A percentile compares a stretch with the other conserved stretches of the same genome.
phyloP scores from a whole-genome alignment of 2,113 vertebrate genomes.

The Raja brachyura region DNA sequence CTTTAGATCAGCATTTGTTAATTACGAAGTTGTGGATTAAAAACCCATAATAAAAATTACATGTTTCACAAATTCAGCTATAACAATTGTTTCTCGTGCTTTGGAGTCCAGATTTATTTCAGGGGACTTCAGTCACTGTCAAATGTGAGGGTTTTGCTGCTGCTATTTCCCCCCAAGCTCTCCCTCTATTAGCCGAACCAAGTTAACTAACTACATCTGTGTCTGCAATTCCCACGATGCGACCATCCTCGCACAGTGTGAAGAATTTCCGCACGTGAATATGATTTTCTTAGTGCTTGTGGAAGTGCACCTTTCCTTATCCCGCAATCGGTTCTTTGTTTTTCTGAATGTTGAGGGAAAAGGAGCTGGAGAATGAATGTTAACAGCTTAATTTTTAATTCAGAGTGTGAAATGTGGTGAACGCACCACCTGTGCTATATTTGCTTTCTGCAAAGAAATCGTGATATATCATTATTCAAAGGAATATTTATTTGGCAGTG shows the following conservation, averaged over 20 bases:
- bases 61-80: not conserved
- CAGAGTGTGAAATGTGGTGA: not conserved
- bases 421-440: not conserved
- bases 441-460: not conserved
- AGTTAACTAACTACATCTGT: conserved; percentile 16
- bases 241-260: conserved; percentile 1
- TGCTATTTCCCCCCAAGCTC: conserved; percentile 13
- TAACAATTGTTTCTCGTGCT: not conserved
- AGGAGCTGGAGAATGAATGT: not conserved
- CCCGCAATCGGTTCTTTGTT: not conserved
- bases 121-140: not conserved
- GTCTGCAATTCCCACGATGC: conserved; percentile 18
- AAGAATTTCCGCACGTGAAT: conserved; percentile 22
- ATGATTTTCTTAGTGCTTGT: conserved; percentile 18
- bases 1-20: not conserved
- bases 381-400: not conserved
- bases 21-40: not conserved
- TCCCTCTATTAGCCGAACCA: not conserved
- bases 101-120: not conserved
- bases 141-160: not conserved
- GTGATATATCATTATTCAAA: not conserved
- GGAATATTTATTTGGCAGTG: not conserved
- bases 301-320: conserved; percentile 19
- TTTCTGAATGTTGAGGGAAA: not conserved
- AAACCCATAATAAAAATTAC: not conserved